A percentile compares a stretch with the other conserved stretches of the same genome.
These are phyloP conservation scores for Digitonthophagus gazella DNA, from an alignment of 2,888 invertebrate species.

Conservation along the genomic window DNA sequence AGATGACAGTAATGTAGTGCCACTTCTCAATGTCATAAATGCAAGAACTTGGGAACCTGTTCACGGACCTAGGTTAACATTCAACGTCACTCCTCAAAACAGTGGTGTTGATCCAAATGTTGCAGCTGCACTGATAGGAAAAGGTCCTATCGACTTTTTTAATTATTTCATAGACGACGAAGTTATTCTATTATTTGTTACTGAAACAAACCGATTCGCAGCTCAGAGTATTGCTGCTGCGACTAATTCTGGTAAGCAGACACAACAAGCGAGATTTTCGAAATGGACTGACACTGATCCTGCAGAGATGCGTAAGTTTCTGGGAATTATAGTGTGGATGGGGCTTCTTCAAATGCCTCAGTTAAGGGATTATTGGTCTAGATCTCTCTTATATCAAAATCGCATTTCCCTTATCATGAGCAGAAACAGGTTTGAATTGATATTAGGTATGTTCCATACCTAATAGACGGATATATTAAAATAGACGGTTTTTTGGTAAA, in stretches of 20 bases:
- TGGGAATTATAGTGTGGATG: neutral
- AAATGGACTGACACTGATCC: neutral
- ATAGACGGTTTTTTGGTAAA: too few species aligned
- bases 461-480: too few species aligned
- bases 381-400: neutral
- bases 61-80: slow-evolving; percentile 14
- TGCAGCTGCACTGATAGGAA: slow-evolving; percentile 7
- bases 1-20: too few species aligned
- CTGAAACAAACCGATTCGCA: slow-evolving; percentile 10
- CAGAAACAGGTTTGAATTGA: too few species aligned
- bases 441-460: too few species aligned
- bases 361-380: slow-evolving; percentile 1
- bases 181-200: slow-evolving; percentile 5
- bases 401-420: too few species aligned
- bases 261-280: neutral
- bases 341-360: neutral
- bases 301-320: neutral
- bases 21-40: neutral
- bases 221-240: neutral
- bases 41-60: slow-evolving; percentile 7
- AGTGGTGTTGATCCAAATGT: slow-evolving; percentile 9
- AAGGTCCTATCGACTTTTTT: slow-evolving; percentile 12
- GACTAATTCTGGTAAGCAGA: neutral
- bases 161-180: slow-evolving; percentile 20
- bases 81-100: slow-evolving; percentile 9